phyloP scores from a whole-genome alignment of 92 coral and sea anemone genomes.

The Parazoanthus atlanticus region DNA sequence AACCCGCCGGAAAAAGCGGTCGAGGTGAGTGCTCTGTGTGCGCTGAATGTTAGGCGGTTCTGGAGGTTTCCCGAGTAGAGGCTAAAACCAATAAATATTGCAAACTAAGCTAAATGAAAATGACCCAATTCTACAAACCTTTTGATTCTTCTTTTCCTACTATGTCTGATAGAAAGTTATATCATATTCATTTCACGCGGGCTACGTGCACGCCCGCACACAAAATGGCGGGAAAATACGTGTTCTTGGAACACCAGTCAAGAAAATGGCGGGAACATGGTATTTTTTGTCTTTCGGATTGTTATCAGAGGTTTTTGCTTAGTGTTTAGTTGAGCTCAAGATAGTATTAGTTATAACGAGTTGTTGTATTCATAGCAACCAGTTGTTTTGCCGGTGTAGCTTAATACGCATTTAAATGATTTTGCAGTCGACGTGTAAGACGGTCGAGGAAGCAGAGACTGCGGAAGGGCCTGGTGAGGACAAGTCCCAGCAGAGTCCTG shows the following conservation, averaged over 20 bases:
- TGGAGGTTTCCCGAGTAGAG: too few species aligned
- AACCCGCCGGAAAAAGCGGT: not conserved
- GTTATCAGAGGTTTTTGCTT: too few species aligned
- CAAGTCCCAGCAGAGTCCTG: not conserved
- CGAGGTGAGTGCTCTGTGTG: not conserved
- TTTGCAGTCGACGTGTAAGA: constrained; percentile 13
- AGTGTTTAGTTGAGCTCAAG: too few species aligned
- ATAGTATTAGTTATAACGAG: too few species aligned
- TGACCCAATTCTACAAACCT: not conserved
- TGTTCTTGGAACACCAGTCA: not conserved
- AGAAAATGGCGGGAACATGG: not conserved
- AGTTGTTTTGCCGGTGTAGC: too few species aligned
- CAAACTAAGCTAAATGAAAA: not conserved
- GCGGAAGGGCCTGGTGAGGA: not conserved
- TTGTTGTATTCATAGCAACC: too few species aligned
- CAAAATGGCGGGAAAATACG: not conserved
- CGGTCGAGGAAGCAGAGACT: not conserved
- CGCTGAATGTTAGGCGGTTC: too few species aligned
- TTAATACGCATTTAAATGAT: not conserved
- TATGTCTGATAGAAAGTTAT: not conserved
- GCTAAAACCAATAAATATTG: not conserved
- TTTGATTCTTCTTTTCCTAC: not conserved
- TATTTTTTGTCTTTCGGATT: not conserved
- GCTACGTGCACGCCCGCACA: not conserved
- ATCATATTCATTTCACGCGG: not conserved